Evolutionary conservation across 2,888 invertebrate genomes (phyloP), one percentile per base, ranked within the genome.

Genomic region (Lepetodrilus schrolli): DNA sequence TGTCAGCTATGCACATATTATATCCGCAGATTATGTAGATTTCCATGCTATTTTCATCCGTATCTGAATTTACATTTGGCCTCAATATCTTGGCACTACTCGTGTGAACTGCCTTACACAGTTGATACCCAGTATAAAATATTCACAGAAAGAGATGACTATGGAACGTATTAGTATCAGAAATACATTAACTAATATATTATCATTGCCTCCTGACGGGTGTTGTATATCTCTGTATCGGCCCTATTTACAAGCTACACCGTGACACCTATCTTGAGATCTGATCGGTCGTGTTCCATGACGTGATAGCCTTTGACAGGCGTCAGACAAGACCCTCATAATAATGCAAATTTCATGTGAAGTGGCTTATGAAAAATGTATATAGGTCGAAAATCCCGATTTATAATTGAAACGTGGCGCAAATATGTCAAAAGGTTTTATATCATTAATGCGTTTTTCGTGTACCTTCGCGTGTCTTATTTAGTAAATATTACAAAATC

Each of bases 301-400:
- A 58, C 58, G 26, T 13, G 58, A 58, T 58, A 23, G 26, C 17
- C 17, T 30, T 17, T 30, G 26, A 58, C 58, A 58, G 34, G 58
- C 34, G 58, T 58, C 58, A 58, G 34, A 58, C 58, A 26, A 26
- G 7, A 30, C 58, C 26, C 58, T 58, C 7, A 34, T 30, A 58
- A 34, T 34, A 30, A 58, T 58, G 58, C 58, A 58, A 58, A 58
- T 58, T 30, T 58, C 34, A 30, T 30, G 34, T 58, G 3, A 34
- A 58, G 58, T 58, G 58, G 30, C 58, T 58, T 34, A 58, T 58
- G 58, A 58, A 58, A 58, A 30, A 58, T 58, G 58, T 58, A 58
- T 58, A 58, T 30, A 34, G 58, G 10, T 17, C 17, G 58, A 10
- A 58, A 13, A n/a, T 17, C 58, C 20, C n/a, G 58, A 58, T 58